Base-by-base conservation (phyloP, 2,888 invertebrate genomes). In the Sthenelais limicola region DNA sequence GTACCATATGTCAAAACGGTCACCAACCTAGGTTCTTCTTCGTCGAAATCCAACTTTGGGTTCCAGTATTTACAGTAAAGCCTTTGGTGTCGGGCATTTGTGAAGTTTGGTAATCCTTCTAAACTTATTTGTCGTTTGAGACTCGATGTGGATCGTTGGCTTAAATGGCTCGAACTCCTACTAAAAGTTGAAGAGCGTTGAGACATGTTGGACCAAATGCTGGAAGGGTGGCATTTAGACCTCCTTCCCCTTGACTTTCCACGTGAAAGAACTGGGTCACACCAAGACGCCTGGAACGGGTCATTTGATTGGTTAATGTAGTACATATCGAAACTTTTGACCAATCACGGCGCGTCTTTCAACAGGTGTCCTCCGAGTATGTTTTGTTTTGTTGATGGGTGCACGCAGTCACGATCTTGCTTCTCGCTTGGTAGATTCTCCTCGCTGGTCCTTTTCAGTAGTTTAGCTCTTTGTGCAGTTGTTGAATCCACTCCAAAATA, bases 251-350 rank as follows among this genome's bases (percentile, higher is more conserved):
- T 35, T 12, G 15, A 62, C 62, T 21, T 62, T 26, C 35, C 62
- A 62, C 35, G 62, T 62, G 62, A 62, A 62, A 33, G 18, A 56
- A 38, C 62, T 62, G 62, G 62, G 62, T 62, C 62, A 62, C 62
- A 15, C 38, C 26, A 62, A 43, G 62, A 26, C 38, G 62, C 38
- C 62, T 62, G 38, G 43, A 24, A 62, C 62, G 43, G 24, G 62
- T 1, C 24, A 18, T 4, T 43, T 62, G 62, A 62, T 62, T 62
- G 62, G 62, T 9, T 28, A 24, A 35, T 21, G 43, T 26, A 43
- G 21, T 62, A 38, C 5, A 5, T 12, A 12, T 21, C 35, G 43
- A 21, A 2, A 28, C 35, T 24, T 1, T 62, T 43, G 21, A 38
- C 62, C 62, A 62, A 62, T 62, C 35, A 15, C 24, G 24, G 21